Conservation (phyloP, 2,888 invertebrate genomes). For the Crepidodera aurea region DNA sequence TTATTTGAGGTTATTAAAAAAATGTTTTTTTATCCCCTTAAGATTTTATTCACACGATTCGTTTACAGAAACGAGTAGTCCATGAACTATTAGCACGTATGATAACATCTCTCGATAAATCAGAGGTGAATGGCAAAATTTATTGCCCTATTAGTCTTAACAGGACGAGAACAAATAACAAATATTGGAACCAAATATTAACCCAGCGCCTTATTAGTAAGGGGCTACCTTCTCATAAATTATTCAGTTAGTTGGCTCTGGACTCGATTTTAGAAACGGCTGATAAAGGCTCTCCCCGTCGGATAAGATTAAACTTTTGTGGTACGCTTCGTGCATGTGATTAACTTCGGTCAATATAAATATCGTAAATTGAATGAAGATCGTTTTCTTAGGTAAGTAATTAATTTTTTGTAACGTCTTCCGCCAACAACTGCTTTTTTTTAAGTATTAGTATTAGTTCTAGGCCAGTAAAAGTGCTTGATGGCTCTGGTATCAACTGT, state of each 20-base stretch:
- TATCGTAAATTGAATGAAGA: no score
- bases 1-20: no score
- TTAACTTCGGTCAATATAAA: no score
- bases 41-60: background rate
- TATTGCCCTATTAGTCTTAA: conserved; percentile 58
- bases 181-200: conserved; percentile 59
- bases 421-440: no score
- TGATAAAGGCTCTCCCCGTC: conserved; percentile 18
- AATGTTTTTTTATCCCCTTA: background rate
- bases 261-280: conserved; percentile 14
- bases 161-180: conserved; percentile 59
- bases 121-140: conserved; percentile 57
- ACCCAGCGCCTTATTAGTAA: conserved; percentile 44
- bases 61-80: background rate
- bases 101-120: conserved; percentile 58
- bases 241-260: conserved; percentile 28
- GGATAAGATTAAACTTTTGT: conserved; percentile 11
- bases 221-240: conserved; percentile 39
- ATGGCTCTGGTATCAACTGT: no score
- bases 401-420: no score
- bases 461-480: no score
- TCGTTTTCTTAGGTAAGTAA: no score
- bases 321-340: background rate
- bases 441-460: no score
- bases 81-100: conserved; percentile 42